Percentiles rank a stretch among this genome's conserved stretches.
phyloP scores from a whole-genome alignment of 2,888 invertebrate species.

The Eupeodes luniger region DNA sequence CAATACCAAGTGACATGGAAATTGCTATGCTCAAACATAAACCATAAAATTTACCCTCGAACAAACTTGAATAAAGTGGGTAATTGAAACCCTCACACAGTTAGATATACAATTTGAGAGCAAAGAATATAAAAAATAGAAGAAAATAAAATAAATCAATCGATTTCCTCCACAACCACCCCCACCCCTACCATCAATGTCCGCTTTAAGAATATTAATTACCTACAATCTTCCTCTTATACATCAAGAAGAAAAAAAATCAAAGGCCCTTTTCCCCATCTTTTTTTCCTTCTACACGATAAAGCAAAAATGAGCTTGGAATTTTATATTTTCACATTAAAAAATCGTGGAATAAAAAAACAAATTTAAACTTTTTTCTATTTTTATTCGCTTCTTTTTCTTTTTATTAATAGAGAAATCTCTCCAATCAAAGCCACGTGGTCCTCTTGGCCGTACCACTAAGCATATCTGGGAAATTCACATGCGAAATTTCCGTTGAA shows the following conservation, averaged over 20 bases:
- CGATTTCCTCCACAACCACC: not conserved
- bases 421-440: slow-evolving; percentile 84
- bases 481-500: slow-evolving; percentile 84
- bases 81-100: slow-evolving; percentile 28
- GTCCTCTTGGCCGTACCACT: slow-evolving; percentile 83
- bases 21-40: slow-evolving; percentile 38
- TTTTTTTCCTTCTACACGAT: slow-evolving; percentile 16
- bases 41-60: slow-evolving; percentile 37
- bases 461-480: slow-evolving; percentile 84
- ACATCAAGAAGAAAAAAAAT: not conserved
- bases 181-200: not conserved
- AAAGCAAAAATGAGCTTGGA: slow-evolving; percentile 62
- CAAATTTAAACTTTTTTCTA: slow-evolving; percentile 61
- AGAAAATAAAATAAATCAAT: slow-evolving; percentile 40
- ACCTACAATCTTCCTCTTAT: slow-evolving; percentile 24
- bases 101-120: not conserved
- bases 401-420: slow-evolving; percentile 80
- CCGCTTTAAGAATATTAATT: slow-evolving; percentile 57
- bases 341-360: slow-evolving; percentile 18
- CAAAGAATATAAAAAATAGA: not conserved
- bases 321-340: slow-evolving; percentile 44
- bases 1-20: slow-evolving; percentile 47
- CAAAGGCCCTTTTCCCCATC: not conserved
- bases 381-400: not conserved
- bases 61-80: slow-evolving; percentile 41